A percentile compares a stretch with the other conserved stretches of the same genome.
phyloP scores from a whole-genome alignment of 2,113 vertebrate genomes.

The Lophura nycthemera region DNA sequence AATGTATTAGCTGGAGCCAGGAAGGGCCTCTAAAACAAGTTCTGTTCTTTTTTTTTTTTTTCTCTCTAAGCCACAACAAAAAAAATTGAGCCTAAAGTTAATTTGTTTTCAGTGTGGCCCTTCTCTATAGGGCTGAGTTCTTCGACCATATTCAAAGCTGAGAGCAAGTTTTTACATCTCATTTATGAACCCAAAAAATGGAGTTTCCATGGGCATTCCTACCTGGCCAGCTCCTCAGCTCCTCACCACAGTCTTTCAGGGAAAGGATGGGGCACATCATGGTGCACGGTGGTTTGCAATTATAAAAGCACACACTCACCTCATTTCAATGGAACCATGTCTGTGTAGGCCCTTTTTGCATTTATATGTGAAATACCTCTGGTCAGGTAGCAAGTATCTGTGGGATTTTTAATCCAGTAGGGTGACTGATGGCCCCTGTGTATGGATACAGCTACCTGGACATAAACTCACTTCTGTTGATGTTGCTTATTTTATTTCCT shows the following conservation, averaged over 20 bases:
- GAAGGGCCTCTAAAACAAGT: neutral
- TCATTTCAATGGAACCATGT: neutral
- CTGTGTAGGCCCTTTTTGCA: neutral
- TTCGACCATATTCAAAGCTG: neutral
- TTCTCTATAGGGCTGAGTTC: neutral
- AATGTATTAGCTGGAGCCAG: neutral
- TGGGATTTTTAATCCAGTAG: neutral
- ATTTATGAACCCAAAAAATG: neutral
- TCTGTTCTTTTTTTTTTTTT: neutral
- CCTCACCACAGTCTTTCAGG: accelerated
- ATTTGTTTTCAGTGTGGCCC: neutral
- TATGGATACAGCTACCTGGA: neutral
- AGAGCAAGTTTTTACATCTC: neutral
- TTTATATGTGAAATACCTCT: neutral
- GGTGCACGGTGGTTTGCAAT: neutral
- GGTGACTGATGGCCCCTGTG: neutral
- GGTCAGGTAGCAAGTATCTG: neutral
- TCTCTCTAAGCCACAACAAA: neutral
- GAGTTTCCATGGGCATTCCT: neutral
- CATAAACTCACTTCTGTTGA: neutral
- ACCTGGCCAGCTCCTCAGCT: neutral
- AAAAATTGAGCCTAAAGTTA: neutral
- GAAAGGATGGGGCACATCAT: accelerated
- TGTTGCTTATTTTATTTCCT: neutral
- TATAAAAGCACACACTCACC: neutral